These are phyloP conservation scores for Hybognathus amarus DNA, from an alignment of 2,797 vertebrate genomes.

Conservation along the genomic window DNA sequence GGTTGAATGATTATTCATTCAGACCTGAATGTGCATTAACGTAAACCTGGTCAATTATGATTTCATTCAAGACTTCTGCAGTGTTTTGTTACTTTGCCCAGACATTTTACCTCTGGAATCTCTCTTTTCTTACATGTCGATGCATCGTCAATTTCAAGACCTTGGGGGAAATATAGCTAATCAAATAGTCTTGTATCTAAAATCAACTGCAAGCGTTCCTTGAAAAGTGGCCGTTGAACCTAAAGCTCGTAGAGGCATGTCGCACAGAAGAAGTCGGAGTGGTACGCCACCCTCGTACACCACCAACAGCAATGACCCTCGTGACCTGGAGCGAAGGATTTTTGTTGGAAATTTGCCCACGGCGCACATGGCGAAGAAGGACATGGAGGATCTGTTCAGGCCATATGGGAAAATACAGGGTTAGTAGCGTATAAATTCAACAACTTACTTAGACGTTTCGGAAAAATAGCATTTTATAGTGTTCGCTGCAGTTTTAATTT, in stretches of 20 bases:
- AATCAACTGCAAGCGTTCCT: slow-evolving; percentile 62
- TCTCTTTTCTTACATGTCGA: slow-evolving; percentile 73
- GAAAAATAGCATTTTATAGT: slow-evolving; percentile 36
- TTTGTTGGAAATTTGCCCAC: slow-evolving; percentile 93
- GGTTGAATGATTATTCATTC: not conserved
- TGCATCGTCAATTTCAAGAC: slow-evolving; percentile 79
- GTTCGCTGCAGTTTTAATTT: slow-evolving; percentile 35
- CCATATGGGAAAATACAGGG: slow-evolving; percentile 87
- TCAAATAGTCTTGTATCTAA: slow-evolving; percentile 67
- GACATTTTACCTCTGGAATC: slow-evolving; percentile 72
- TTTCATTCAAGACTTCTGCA: slow-evolving; percentile 20
- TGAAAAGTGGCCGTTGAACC: slow-evolving; percentile 57
- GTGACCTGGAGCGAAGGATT: slow-evolving; percentile 89
- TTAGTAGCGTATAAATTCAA: slow-evolving; percentile 78
- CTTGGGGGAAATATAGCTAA: slow-evolving; percentile 65
- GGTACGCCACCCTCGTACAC: slow-evolving; percentile 71
- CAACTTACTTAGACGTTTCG: slow-evolving; percentile 42
- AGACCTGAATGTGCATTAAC: not conserved
- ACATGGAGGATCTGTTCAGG: slow-evolving; percentile 88
- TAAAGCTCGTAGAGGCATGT: slow-evolving; percentile 73
- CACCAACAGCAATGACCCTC: slow-evolving; percentile 86
- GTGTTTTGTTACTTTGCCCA: slow-evolving; percentile 44
- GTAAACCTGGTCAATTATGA: not conserved
- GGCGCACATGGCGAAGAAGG: slow-evolving; percentile 86
- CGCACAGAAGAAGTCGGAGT: slow-evolving; percentile 84